These are phyloP conservation scores for Drosophila prolongata DNA, from an alignment of 2,888 invertebrate genomes.

Conservation along the genomic window DNA sequence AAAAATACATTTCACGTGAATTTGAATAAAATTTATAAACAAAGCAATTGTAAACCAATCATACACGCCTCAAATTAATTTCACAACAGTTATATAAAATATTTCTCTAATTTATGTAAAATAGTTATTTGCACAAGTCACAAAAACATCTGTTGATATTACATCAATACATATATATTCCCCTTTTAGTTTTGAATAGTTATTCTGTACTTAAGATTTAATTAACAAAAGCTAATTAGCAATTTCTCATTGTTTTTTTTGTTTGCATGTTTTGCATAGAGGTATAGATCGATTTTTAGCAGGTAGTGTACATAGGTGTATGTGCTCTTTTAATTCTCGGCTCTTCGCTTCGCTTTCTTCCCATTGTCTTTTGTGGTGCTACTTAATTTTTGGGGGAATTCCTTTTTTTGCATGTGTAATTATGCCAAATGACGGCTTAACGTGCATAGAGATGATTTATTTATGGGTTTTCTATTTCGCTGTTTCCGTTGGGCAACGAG, in stretches of 20 bases:
- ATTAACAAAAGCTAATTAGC: conserved; percentile 16
- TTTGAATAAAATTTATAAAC: background rate
- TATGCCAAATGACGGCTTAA: conserved; percentile 42
- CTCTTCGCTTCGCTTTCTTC: conserved; percentile 37
- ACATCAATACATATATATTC: conserved; percentile 4
- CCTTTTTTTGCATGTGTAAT: conserved; percentile 37
- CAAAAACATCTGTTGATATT: conserved; percentile 2
- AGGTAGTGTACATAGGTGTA: conserved; percentile 29
- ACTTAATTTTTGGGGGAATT: conserved; percentile 34
- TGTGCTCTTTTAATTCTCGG: conserved; percentile 33
- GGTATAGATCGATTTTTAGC: conserved; percentile 31
- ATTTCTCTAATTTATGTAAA: conserved; percentile 4
- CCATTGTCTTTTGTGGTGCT: conserved; percentile 46
- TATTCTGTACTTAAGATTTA: conserved; percentile 3
- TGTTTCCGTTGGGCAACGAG: conserved; percentile 26
- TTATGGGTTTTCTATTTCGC: conserved; percentile 16
- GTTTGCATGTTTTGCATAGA: conserved; percentile 9
- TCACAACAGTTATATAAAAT: conserved; percentile 20
- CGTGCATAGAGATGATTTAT: conserved; percentile 18
- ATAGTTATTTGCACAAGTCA: conserved; percentile 14
- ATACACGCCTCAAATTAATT: background rate
- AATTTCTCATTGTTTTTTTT: background rate
- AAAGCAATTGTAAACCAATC: background rate
- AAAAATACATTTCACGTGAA: background rate
- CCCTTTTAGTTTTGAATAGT: conserved; percentile 1